These are phyloP conservation scores for Drosophila fungiperda DNA, from an alignment of 2,888 invertebrate species.

Conservation along the genomic window DNA sequence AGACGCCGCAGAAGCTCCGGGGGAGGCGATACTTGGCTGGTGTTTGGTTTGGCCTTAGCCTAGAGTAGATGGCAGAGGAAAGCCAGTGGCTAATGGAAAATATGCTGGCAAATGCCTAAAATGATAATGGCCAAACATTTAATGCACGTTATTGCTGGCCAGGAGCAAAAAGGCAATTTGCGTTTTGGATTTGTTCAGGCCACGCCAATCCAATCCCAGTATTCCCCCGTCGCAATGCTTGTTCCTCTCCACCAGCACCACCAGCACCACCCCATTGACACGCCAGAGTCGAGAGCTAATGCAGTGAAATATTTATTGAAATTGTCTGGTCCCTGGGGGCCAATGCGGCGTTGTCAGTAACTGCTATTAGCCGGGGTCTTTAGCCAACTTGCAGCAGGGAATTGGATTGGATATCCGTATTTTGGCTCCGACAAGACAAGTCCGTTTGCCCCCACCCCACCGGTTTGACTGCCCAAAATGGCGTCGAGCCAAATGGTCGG, in stretches of 20 bases:
- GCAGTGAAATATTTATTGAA: slow-evolving; percentile 84
- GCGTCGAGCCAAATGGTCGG: slow-evolving; percentile 30
- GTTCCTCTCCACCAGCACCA: not conserved
- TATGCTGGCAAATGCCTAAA: slow-evolving; percentile 61
- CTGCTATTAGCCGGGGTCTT: slow-evolving; percentile 71
- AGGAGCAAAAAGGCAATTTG: slow-evolving; percentile 70
- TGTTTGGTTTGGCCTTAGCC: not conserved
- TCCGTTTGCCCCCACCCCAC: slow-evolving; percentile 4
- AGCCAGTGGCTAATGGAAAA: slow-evolving; percentile 64
- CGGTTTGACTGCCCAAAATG: slow-evolving; percentile 35
- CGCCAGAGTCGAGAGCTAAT: slow-evolving; percentile 69
- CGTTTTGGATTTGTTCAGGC: slow-evolving; percentile 47
- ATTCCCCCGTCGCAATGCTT: not conserved
- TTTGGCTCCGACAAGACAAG: slow-evolving; percentile 29
- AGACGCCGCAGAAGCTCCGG: slow-evolving; percentile 20
- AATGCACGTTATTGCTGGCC: slow-evolving; percentile 77
- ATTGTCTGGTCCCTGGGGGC: slow-evolving; percentile 81
- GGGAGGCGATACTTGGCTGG: no score
- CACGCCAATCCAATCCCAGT: slow-evolving; percentile 8
- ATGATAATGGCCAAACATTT: slow-evolving; percentile 82
- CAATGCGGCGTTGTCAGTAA: slow-evolving; percentile 72
- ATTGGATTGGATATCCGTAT: slow-evolving; percentile 52
- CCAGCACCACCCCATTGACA: slow-evolving; percentile 6
- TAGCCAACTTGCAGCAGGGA: slow-evolving; percentile 60
- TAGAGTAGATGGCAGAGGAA: not conserved